Conservation (phyloP, 35 echinoderm and acorn worm genomes). For the Stichopus chloronotus region DNA sequence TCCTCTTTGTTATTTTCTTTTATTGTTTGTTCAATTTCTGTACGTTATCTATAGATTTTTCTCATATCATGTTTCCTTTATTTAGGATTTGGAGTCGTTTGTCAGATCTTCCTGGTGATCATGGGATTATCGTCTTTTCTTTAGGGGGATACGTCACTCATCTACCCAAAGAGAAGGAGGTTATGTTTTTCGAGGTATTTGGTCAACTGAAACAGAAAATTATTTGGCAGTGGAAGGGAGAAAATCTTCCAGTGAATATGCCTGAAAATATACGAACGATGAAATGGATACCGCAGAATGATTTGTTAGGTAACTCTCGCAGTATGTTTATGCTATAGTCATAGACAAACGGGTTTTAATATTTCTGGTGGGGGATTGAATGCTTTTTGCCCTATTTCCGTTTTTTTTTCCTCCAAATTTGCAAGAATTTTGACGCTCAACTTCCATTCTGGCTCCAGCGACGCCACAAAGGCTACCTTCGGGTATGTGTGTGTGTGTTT, state of each 20-base stretch:
- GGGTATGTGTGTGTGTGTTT: too few relatives aligned
- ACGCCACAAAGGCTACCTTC: too few relatives aligned
- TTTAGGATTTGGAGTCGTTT: too few relatives aligned
- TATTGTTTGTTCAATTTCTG: neutral
- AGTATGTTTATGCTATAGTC: too few relatives aligned
- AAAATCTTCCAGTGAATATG: conserved; percentile 10
- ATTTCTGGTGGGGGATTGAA: too few relatives aligned
- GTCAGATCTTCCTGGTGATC: conserved; percentile 43
- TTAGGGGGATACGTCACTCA: conserved; percentile 59
- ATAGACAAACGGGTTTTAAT: too few relatives aligned
- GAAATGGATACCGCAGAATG: conserved; percentile 73
- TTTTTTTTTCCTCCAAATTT: too few relatives aligned
- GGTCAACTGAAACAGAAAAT: conserved; percentile 43
- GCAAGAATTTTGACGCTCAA: too few relatives aligned
- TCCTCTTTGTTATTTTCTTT: neutral
- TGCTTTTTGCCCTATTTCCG: too few relatives aligned
- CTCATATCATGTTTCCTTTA: too few relatives aligned
- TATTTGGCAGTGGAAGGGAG: conserved; percentile 59
- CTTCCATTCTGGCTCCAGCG: too few relatives aligned
- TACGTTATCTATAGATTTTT: neutral
- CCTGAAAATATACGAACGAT: conserved; percentile 56
- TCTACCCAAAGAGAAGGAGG: neutral
- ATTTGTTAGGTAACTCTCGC: conserved; percentile 49
- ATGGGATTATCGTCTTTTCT: conserved; percentile 61
- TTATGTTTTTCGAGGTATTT: conserved; percentile 39